These are phyloP conservation scores for Jordanella pulchra DNA, from an alignment of 2,797 vertebrate genomes.

Conservation along the genomic window DNA sequence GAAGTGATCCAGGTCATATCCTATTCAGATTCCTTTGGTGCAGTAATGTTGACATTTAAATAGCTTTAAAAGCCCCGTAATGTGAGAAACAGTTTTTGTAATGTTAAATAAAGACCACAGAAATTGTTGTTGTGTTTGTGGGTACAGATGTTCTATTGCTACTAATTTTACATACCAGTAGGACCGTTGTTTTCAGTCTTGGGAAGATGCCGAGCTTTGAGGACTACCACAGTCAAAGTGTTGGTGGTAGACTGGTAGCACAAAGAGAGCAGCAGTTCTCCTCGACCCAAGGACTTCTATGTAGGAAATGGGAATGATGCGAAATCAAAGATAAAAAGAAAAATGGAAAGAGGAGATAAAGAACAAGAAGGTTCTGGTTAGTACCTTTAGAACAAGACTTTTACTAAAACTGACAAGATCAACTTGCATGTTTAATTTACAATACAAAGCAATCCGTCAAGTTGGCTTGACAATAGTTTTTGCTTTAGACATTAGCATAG, in stretches of 20 bases:
- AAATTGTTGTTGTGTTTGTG: not conserved
- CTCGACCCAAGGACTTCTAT: slow-evolving; percentile 90
- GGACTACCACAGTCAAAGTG: slow-evolving; percentile 94
- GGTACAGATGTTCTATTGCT: not conserved
- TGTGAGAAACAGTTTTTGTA: slow-evolving; percentile 14
- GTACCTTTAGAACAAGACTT: not conserved
- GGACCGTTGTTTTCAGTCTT: slow-evolving; percentile 91
- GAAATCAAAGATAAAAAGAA: not conserved
- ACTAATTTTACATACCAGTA: slow-evolving; percentile 80
- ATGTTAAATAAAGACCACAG: slow-evolving; percentile 1
- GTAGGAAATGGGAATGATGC: slow-evolving; percentile 32
- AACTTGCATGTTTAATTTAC: not conserved
- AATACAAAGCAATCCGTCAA: not conserved
- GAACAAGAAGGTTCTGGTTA: not conserved
- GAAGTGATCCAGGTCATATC: slow-evolving; percentile 56
- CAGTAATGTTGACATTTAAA: slow-evolving; percentile 38
- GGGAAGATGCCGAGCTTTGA: slow-evolving; percentile 97
- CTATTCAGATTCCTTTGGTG: slow-evolving; percentile 57
- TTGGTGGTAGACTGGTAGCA: slow-evolving; percentile 98
- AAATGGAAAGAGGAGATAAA: not conserved
- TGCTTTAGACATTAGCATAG: not conserved
- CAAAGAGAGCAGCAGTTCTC: slow-evolving; percentile 93
- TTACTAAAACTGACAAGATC: not conserved
- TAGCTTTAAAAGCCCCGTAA: slow-evolving; percentile 33
- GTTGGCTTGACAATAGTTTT: not conserved